Evolutionary conservation across 2,888 invertebrate genomes (phyloP).

Genomic region (Nemoura dubitans): DNA sequence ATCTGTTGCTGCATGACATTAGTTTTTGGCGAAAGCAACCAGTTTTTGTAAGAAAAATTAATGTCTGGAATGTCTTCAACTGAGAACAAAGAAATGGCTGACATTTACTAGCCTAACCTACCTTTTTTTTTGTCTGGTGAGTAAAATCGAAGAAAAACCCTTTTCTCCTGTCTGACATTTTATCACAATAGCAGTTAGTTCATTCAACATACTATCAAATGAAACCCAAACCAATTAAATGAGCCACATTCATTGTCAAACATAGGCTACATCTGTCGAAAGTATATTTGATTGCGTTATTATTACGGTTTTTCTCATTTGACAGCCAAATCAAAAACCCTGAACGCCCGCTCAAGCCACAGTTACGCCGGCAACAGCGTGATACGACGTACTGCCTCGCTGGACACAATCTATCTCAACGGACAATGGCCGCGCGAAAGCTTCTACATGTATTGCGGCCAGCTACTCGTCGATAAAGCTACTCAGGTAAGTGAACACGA

Average conservation of each 20-base stretch:
- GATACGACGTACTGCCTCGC: conserved; percentile 79
- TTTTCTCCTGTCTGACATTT: not conserved
- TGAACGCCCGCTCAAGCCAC: conserved; percentile 63
- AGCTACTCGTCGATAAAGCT: conserved; percentile 78
- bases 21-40: conserved; percentile 1
- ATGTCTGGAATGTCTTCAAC: not conserved
- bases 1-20: not conserved
- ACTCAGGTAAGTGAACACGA: conserved; percentile 73
- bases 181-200: not conserved
- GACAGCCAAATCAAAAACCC: conserved; percentile 65
- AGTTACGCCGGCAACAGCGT: conserved; percentile 57
- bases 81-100: conserved; percentile 12
- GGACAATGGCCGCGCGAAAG: conserved; percentile 80
- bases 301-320: not conserved
- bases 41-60: not conserved
- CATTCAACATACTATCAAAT: too few species aligned
- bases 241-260: too few species aligned
- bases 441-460: conserved; percentile 73
- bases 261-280: too few species aligned
- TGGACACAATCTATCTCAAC: conserved; percentile 81
- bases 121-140: not conserved
- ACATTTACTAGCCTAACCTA: conserved; percentile 5
- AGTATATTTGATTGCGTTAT: not conserved
- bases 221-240: not conserved
- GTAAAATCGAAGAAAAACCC: not conserved